Evolutionary conservation across 2,113 vertebrate genomes (phyloP), one percentile per base, ranked within the genome.

Genomic region (Psittacula cyanocephala): DNA sequence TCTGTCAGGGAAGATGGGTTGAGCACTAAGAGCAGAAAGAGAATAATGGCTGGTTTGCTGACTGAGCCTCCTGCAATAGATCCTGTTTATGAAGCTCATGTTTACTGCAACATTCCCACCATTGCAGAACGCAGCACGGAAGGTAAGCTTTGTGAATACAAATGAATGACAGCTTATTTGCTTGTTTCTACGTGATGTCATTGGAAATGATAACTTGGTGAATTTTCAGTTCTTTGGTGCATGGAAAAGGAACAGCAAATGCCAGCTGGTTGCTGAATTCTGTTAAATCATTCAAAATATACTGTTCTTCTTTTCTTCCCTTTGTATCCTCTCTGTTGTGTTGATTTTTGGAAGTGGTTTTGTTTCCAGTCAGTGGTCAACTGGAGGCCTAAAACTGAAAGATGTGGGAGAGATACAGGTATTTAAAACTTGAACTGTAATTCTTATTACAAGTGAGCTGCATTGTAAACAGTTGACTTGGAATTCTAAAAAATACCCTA

Each of bases 31-130:
- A 99, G 97, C 96, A 98, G 99, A 52, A 99, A 99, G 96, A 98
- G 99, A 69, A 98, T 99, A 80, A 98, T 99, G 97, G 98, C 98
- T 0, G 98, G 98, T 81, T 96, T 98, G 6, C 98, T 98, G 96
- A 99, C 98, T 0, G 98, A 99, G 75, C 97, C 98, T 22, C 98
- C 98, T 6, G 97, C 97, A 17, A 96, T 97, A 18, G 98, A 99
- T 95, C 99, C 99, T 0, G 17, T 99, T 37, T 97, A 98, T 7
- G 99, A 99, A 95, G 98, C 99, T 20, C 98, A 96, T 2, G 91
- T 98, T 70, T 99, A 99, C 97, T 99, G 99, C 97, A 99, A 99
- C 67, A 95, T 98, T 47, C 99, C 99, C 16, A 99, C 97, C 57
- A 94, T 97, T 91, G 98, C 98, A 1, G 99, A 99, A 65, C 99